Percentiles rank a stretch among this genome's conserved stretches.
Evolutionary conservation across 2,113 vertebrate species (phyloP).

Genomic region (Pollachius pollachius): DNA sequence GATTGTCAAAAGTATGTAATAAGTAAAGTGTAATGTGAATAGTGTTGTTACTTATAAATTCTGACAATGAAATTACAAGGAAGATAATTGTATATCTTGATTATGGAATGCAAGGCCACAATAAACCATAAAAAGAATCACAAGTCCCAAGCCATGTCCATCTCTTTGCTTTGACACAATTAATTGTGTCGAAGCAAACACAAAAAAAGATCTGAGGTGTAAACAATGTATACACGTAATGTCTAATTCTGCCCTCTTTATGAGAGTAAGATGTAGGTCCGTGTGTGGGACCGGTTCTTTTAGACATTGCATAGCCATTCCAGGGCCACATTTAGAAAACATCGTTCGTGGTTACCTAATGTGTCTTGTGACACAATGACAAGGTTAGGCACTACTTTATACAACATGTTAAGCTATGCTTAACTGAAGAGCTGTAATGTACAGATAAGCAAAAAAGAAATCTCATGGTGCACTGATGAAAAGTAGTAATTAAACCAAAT

Average conservation of each 20-base stretch:
- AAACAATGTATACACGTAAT: conserved; percentile 6
- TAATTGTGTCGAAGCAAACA: background rate
- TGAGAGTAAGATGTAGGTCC: conserved; percentile 53
- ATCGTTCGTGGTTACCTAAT: conserved; percentile 73
- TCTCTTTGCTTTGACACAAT: too few species aligned
- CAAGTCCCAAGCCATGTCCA: too few species aligned
- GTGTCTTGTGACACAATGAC: conserved; percentile 67
- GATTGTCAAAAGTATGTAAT: too few species aligned
- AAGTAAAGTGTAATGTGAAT: too few species aligned
- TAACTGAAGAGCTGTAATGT: conserved; percentile 24
- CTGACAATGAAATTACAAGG: too few species aligned
- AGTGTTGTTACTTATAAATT: too few species aligned
- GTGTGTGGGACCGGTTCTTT: conserved; percentile 59
- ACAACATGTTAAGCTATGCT: conserved; percentile 45
- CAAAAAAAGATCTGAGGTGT: conserved; percentile 2
- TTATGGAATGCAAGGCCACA: too few species aligned
- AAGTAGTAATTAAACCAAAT: conserved; percentile 8
- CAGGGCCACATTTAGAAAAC: conserved; percentile 77
- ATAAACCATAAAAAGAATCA: too few species aligned
- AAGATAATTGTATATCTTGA: too few species aligned
- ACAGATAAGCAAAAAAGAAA: background rate
- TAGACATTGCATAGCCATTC: conserved; percentile 74
- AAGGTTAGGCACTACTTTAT: conserved; percentile 64
- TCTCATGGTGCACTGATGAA: conserved; percentile 8
- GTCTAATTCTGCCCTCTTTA: conserved; percentile 29